phyloP scores from a whole-genome alignment of 1,140 invertebrate species.

The Elysia chlorotica region DNA sequence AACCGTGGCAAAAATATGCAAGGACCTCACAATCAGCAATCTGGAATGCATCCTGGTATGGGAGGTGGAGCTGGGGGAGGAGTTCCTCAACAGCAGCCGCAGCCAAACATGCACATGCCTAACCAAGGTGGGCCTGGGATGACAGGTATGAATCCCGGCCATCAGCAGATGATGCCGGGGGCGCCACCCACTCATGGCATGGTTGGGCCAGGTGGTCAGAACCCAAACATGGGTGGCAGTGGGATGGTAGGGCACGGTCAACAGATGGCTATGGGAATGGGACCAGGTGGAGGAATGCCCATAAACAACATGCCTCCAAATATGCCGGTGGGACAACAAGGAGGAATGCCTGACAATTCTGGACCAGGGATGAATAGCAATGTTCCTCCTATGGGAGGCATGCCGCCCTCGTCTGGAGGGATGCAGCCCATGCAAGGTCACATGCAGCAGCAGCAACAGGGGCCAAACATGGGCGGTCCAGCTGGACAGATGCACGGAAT shows the following conservation, averaged over 20 bases:
- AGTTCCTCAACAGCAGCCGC: conserved; percentile 3
- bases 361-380: conserved; percentile 10
- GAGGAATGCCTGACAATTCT: conserved; percentile 27
- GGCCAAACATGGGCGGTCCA: conserved; percentile 1
- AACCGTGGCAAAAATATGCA: conserved; percentile 13
- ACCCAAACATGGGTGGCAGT: neutral
- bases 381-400: conserved; percentile 29
- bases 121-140: conserved; percentile 1
- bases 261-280: conserved; percentile 16
- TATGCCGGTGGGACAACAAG: conserved; percentile 62
- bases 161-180: neutral
- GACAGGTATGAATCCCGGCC: neutral
- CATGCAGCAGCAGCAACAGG: conserved; percentile 7
- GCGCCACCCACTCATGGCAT: neutral
- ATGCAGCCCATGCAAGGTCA: conserved; percentile 20
- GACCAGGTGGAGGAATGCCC: conserved; percentile 11
- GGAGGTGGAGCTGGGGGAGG: conserved; percentile 2
- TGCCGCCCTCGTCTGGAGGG: conserved; percentile 13
- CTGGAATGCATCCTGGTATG: conserved; percentile 15
- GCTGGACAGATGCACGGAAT: conserved; percentile 21
- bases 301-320: neutral
- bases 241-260: conserved; percentile 2
- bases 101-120: conserved; percentile 7
- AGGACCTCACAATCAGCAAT: conserved; percentile 1
- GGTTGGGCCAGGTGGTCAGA: conserved; percentile 5